A percentile compares a stretch with the other conserved stretches of the same genome.
These are phyloP conservation scores for Anagrus nilaparvatae DNA, from an alignment of 1,140 invertebrate species.

Conservation along the genomic window DNA sequence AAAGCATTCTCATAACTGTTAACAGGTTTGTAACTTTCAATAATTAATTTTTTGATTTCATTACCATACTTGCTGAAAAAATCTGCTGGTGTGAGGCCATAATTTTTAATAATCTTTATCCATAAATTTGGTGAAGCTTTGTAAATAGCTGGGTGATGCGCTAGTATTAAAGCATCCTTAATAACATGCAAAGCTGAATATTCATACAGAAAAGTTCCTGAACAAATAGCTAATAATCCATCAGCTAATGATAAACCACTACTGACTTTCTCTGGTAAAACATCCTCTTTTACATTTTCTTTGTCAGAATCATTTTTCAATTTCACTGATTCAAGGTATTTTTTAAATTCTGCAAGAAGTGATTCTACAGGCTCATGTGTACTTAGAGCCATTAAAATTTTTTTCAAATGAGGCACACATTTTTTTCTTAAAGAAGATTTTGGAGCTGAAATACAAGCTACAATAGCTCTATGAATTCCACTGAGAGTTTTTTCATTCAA, in stretches of 20 bases:
- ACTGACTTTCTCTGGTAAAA: slow-evolving; percentile 21
- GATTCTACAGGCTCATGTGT: slow-evolving; percentile 37
- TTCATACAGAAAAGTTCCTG: slow-evolving; percentile 29
- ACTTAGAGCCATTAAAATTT: slow-evolving; percentile 29
- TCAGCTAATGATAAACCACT: slow-evolving; percentile 34
- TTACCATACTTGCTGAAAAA: slow-evolving; percentile 45
- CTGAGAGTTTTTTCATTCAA: slow-evolving; percentile 44
- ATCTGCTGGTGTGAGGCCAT: slow-evolving; percentile 44
- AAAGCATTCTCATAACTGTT: slow-evolving; percentile 54
- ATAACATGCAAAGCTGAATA: slow-evolving; percentile 27
- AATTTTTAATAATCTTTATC: slow-evolving; percentile 49
- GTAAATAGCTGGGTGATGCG: slow-evolving; percentile 57
- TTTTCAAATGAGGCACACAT: slow-evolving; percentile 29
- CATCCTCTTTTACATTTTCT: slow-evolving; percentile 34
- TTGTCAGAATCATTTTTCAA: slow-evolving; percentile 37
- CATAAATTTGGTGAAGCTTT: slow-evolving; percentile 47
- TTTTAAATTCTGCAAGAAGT: slow-evolving; percentile 50
- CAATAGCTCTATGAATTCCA: slow-evolving; percentile 50
- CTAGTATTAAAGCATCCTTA: slow-evolving; percentile 49
- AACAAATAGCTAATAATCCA: slow-evolving; percentile 35
- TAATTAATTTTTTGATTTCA: slow-evolving; percentile 49
- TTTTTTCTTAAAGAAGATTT: slow-evolving; percentile 30
- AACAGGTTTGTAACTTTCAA: slow-evolving; percentile 48
- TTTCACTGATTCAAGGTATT: slow-evolving; percentile 47
- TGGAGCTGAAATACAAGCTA: slow-evolving; percentile 49